Evolutionary conservation across 2,797 vertebrate genomes (phyloP), one percentile per base, ranked within the genome.

Genomic region (Picus viridis): DNA sequence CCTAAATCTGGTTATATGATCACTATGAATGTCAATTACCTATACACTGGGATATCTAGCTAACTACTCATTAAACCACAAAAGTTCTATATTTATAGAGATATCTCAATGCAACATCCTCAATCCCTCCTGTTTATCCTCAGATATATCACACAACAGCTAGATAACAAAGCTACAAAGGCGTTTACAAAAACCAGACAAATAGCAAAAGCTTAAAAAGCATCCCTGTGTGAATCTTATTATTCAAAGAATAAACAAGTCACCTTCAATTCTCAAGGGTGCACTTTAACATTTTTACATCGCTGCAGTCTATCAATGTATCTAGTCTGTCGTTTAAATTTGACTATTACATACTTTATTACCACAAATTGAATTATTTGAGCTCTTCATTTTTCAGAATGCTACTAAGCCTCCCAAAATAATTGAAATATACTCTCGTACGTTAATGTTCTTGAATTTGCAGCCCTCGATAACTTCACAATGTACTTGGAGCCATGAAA

Each of bases 361-460:
- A 57, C 5, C 4, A 22, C 12, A 26, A 0, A 0, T 6, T 24
- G 53, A 23, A 27, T 13, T 41, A 4, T 13, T 58, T 27, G 13
- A 58, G 9, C 19, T 72, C 20, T 49, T 83, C 5, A 2, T 24
- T 45, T 57, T 61, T 53, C 39, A 65, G 59, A 17, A 17, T 2
- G 8, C 5, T 59, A 49, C 27, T 30, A n/a, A 56, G n/a, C 24
- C 30, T 16, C 15, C 19, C 45, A 9, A 41, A 77, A 13, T 27
- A 47, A 49, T 16, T 11, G 15, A 58, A 26, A 32, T 2, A 9
- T 1, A 10, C 32, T 64, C 54, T 10, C 12, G 9, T 68, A 67
- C 2, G 0, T 16, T 5, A 39, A 19, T 1, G 23, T 12, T 15
- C 26, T 3, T 9, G 22, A 20, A 9, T 30, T 73, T 70, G 16